Percentiles rank a stretch among this genome's conserved stretches.
Evolutionary conservation across 2,797 vertebrate genomes (phyloP).

Genomic region (Notamacropus eugenii): DNA sequence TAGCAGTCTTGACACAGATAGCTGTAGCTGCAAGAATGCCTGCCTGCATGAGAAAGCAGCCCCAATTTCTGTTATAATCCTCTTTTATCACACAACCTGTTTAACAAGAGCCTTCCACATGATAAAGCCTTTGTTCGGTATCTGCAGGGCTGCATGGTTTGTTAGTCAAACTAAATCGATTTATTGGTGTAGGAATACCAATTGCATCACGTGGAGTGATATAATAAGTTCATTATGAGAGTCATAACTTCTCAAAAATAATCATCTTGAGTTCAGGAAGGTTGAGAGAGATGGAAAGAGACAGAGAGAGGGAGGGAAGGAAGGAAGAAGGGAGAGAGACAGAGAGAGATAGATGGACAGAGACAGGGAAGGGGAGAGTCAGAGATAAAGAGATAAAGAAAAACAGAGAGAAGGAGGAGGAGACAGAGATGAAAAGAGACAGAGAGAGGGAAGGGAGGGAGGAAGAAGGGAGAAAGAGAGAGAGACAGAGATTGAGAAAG

Average conservation of each 20-base stretch:
- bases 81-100: background rate
- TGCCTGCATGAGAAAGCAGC: background rate
- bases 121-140: constrained; percentile 7
- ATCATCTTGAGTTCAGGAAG: background rate
- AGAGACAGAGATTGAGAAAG: background rate
- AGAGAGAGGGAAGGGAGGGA: background rate
- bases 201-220: background rate
- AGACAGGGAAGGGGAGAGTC: background rate
- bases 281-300: too few species aligned
- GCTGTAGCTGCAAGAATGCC: background rate
- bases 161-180: constrained; percentile 17
- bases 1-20: constrained; percentile 8
- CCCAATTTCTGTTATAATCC: constrained; percentile 4
- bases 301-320: too few species aligned
- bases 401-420: too few species aligned
- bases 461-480: background rate
- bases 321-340: background rate
- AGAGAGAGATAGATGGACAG: too few species aligned
- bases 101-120: constrained; percentile 9
- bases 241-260: background rate
- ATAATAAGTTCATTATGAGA: background rate
- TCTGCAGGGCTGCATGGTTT: constrained; percentile 3
- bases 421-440: background rate
- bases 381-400: background rate
- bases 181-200: background rate